These are phyloP conservation scores for Proales similis DNA, from an alignment of 1,140 invertebrate species.

Conservation along the genomic window DNA sequence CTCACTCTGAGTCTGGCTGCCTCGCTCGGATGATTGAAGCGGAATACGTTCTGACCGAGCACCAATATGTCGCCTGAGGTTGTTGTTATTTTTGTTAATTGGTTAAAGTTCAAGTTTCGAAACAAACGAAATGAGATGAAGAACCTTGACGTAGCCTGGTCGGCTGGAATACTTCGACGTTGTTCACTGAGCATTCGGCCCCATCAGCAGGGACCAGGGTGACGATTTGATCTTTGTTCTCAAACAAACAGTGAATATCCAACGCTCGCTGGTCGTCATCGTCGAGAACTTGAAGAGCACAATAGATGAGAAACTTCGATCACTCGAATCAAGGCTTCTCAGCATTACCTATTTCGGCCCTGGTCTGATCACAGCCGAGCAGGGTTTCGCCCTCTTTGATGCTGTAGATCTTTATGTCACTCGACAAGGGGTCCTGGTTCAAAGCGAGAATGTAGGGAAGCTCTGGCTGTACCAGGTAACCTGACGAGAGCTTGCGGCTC, in stretches of 20 bases:
- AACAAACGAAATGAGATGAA: background rate
- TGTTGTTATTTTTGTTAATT: background rate
- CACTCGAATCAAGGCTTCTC: background rate
- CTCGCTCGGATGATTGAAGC: conserved; percentile 82
- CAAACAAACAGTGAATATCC: conserved; percentile 27
- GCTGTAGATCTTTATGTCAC: conserved; percentile 25
- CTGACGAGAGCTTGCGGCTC: conserved; percentile 22
- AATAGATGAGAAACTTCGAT: background rate
- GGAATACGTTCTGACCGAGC: conserved; percentile 80
- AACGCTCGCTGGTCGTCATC: conserved; percentile 19
- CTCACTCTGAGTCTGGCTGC: conserved; percentile 66
- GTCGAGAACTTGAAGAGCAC: conserved; percentile 15
- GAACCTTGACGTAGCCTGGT: conserved; percentile 13
- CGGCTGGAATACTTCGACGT: background rate
- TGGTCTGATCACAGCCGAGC: conserved; percentile 12
- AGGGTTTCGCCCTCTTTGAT: conserved; percentile 30
- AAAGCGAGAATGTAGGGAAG: conserved; percentile 22
- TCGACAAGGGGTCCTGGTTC: conserved; percentile 3
- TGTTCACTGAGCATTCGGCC: background rate
- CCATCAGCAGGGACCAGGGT: background rate
- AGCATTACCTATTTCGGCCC: conserved; percentile 7
- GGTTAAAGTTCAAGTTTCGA: no score
- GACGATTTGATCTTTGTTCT: conserved; percentile 1
- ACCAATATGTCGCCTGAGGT: conserved; percentile 71
- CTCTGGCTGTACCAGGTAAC: conserved; percentile 15